Percentiles rank a stretch among this genome's conserved stretches.
Conservation (phyloP, 1,140 invertebrate genomes). For the Drosophila yakuba region DNA sequence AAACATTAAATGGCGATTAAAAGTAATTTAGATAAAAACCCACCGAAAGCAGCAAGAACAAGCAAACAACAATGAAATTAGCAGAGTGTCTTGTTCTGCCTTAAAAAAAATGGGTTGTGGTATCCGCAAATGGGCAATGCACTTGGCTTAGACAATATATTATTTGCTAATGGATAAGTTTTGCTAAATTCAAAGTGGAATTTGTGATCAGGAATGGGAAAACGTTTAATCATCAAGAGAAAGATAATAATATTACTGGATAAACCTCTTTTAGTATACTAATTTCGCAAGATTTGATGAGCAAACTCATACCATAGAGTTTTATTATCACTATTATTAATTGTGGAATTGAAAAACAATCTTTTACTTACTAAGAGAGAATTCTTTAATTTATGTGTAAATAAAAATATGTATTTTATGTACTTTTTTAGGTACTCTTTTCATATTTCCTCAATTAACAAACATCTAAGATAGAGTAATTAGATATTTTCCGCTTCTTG, state of each 20-base stretch:
- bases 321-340: no score
- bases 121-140: constrained; percentile 37
- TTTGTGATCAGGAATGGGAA: constrained; percentile 2
- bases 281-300: no score
- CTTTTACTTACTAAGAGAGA: no score
- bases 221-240: background rate
- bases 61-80: constrained; percentile 38
- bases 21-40: constrained; percentile 82
- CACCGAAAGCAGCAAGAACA: constrained; percentile 44
- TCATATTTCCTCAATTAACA: no score
- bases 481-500: background rate
- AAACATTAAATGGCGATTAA: constrained; percentile 83
- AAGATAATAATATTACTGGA: no score
- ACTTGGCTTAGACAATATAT: constrained; percentile 24
- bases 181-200: background rate
- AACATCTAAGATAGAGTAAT: background rate
- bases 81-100: constrained; percentile 31
- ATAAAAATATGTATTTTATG: no score
- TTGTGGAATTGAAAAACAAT: no score
- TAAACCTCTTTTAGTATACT: no score
- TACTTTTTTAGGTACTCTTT: no score
- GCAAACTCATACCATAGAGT: no score
- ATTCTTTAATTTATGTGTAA: no score
- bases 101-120: background rate
- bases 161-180: constrained; percentile 18